Base-by-base conservation (phyloP, 1,140 invertebrate species). In the Vanessa tameamea region DNA sequence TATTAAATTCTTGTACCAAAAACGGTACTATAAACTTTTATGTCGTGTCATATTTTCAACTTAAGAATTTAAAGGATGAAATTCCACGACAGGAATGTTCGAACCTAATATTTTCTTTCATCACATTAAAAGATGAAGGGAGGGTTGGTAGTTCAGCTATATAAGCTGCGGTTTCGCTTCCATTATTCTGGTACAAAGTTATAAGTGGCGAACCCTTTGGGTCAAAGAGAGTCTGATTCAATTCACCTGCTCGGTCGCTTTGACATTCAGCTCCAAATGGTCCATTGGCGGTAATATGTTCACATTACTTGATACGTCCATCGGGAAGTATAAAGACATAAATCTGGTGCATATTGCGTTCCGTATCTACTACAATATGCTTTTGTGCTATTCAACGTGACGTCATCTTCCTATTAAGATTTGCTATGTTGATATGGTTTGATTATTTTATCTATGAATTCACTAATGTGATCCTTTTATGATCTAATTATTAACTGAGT, bases 151-250 rank as follows among this genome's bases (percentile, higher is more conserved):
- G 69, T 68, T 68, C 8, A 59, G 67, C 72, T 64, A 67, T 59
- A 59, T 66, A 68, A 65, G 53, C 70, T 66, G 64, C 47, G 64
- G 64, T 72, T 72, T 72, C 48, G n/a, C 53, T 47, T 73, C 72
- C 72, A 73, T 73, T 73, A 73, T 73, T 73, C 64, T 23, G 47
- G 72, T 59, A 73, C 72, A 61, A 73, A 73, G 72, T 63, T 69
- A 69, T 69, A 69, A 69, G 66, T 69, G 66, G 57, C 55, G 64
- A 63, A 61, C 59, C 55, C 72, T 73, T 73, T 68, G 72, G 72
- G 72, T 73, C 72, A 73, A 73, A 73, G 72, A 63, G 72, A 68
- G n/a, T 65, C 55, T 73, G 72, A 73, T 73, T 73, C 55, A 63
- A 73, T 70, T 66, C 72, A 73, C 72, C 72, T 73, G 72, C 65